A percentile compares a stretch with the other conserved stretches of the same genome.
Conservation (phyloP, 2,888 invertebrate species). For the Noctua fimbriata region DNA sequence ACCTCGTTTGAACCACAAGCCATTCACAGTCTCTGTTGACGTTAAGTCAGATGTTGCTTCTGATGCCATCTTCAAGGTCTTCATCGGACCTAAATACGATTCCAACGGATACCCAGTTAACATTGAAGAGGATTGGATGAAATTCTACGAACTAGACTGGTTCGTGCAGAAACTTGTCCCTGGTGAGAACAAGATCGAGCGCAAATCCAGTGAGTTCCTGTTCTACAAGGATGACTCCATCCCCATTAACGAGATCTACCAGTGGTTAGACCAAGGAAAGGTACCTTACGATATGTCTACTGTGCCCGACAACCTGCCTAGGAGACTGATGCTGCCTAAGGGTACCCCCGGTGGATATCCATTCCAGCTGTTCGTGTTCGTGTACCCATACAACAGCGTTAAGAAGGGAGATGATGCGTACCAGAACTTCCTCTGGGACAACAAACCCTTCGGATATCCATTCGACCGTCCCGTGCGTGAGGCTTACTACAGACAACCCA, state of each 20-base stretch:
- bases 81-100: constrained; percentile 93
- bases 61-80: constrained; percentile 91
- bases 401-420: constrained; percentile 77
- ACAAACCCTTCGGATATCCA: constrained; percentile 90
- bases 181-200: constrained; percentile 92
- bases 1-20: constrained; percentile 93
- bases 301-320: constrained; percentile 91
- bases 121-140: constrained; percentile 89
- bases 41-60: constrained; percentile 90
- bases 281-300: constrained; percentile 89
- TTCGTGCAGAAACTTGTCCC: constrained; percentile 90
- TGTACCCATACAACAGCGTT: constrained; percentile 88
- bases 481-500: constrained; percentile 88
- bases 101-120: constrained; percentile 87
- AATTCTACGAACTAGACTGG: constrained; percentile 91
- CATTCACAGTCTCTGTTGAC: constrained; percentile 91
- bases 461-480: constrained; percentile 89
- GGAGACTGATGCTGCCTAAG: constrained; percentile 93
- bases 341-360: constrained; percentile 92
- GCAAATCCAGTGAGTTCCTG: constrained; percentile 92
- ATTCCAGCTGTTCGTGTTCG: constrained; percentile 92
- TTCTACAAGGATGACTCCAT: constrained; percentile 91
- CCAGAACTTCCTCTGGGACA: constrained; percentile 82
- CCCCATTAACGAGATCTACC: constrained; percentile 90
- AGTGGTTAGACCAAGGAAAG: constrained; percentile 88